Evolutionary conservation across 1,140 invertebrate species (phyloP), one percentile per base, ranked within the genome.

Genomic region (Rhopalosiphum maidis): DNA sequence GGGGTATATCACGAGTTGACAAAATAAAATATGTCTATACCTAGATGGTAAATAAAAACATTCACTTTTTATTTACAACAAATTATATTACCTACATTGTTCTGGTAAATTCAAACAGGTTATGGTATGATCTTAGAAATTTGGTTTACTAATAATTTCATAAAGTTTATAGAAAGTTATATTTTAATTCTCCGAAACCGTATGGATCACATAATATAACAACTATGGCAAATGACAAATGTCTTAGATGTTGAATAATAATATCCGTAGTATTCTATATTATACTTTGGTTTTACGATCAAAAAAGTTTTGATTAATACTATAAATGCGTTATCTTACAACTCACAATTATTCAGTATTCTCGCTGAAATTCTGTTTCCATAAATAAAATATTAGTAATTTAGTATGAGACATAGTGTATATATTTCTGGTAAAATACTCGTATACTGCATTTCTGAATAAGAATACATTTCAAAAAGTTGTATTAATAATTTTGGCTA

Each of bases 281-380:
- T 18, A 7, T 48, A 87, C 6, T 87, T 48, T 87, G 15, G 25
- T 46, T n/a, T 87, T 86, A 25, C 48, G 41, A 87, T 87, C 43
- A 35, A 46, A 87, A 87, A 87, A 87, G 86, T 87, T 87, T 87
- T 30, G 25, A 48, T 87, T 87, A 87, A 87, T 87, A 48, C 9
- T 87, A 87, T 18, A 87, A 21, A 43, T n/a, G 43, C 30, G 15
- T n/a, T 46, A 18, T n/a, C 43, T n/a, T 7, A 30, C 15, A 15
- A 85, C 85, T 83, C 60, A 77, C 30, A 35, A 77, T 77, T 77
- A 77, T 77, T 83, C 35, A 22, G 35, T 9, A 77, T 41, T 83
- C 7, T 11, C 35, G 9, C 37, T 41, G 82, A 25, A 83, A 83
- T 83, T 7, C 22, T 83, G 60, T n/a, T n/a, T 77, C n/a, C 4